Evolutionary conservation across 2,113 vertebrate species (phyloP).

Genomic region (Bos javanicus): DNA sequence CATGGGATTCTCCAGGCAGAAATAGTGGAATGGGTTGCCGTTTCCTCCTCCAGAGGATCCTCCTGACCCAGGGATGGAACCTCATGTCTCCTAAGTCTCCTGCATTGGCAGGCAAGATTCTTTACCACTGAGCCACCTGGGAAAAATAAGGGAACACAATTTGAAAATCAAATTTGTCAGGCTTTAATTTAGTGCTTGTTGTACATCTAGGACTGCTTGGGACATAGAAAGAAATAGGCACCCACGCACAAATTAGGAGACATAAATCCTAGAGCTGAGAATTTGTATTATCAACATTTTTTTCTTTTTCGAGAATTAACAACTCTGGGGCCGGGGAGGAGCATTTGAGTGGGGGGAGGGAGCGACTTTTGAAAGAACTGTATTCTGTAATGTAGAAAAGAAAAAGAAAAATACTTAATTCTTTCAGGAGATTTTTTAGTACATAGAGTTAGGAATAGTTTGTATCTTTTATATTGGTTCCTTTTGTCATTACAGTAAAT

Average conservation of each 20-base stretch:
- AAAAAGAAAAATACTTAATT: conserved; percentile 7
- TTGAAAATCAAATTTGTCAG: background rate
- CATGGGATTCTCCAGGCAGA: background rate
- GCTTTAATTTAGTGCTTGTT: background rate
- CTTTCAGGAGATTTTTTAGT: background rate
- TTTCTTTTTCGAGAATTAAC: background rate
- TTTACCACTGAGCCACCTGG: background rate
- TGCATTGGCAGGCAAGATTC: background rate
- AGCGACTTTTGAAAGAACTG: background rate
- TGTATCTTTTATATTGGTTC: conserved; percentile 14
- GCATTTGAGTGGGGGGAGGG: background rate
- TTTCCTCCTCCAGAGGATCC: background rate
- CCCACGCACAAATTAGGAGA: background rate
- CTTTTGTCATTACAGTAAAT: conserved; percentile 31
- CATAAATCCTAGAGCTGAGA: background rate
- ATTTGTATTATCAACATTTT: background rate
- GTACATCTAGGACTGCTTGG: background rate
- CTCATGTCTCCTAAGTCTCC: background rate
- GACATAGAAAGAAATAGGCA: background rate
- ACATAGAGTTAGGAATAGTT: conserved; percentile 38
- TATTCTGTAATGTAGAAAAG: background rate
- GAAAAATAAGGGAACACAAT: background rate
- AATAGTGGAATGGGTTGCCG: background rate
- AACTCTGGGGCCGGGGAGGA: background rate
- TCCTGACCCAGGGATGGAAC: background rate